A percentile compares a stretch with the other conserved stretches of the same genome.
These are phyloP conservation scores for Manis javanica DNA, from an alignment of 2,797 vertebrate species.

Conservation along the genomic window DNA sequence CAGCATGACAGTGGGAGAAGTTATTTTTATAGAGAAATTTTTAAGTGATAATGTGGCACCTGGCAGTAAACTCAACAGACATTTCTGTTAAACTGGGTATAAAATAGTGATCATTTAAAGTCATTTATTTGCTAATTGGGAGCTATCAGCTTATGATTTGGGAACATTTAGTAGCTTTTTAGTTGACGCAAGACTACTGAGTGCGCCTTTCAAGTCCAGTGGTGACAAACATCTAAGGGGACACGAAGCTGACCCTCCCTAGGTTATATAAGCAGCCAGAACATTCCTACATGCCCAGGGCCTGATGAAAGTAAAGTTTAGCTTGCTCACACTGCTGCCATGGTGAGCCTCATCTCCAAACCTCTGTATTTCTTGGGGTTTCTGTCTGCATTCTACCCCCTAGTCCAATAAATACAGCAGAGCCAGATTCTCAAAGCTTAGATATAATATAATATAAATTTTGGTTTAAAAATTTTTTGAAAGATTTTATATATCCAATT, in stretches of 20 bases:
- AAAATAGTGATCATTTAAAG: background rate
- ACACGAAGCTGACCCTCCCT: background rate
- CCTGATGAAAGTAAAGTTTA: background rate
- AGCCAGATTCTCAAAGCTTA: background rate
- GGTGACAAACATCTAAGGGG: background rate
- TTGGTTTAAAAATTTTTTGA: background rate
- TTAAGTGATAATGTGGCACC: slow-evolving; percentile 35
- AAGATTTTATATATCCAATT: background rate
- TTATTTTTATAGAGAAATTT: slow-evolving; percentile 53
- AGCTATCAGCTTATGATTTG: background rate
- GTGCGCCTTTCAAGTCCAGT: background rate
- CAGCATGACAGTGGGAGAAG: background rate
- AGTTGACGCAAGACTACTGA: background rate
- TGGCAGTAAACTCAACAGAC: slow-evolving; percentile 32
- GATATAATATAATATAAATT: background rate
- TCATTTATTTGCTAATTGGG: background rate
- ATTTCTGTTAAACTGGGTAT: background rate
- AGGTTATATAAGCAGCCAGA: background rate
- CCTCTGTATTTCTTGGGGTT: background rate
- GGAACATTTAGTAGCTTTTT: background rate
- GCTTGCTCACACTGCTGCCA: no score
- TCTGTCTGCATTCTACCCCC: background rate
- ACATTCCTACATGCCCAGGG: no score
- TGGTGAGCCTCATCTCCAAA: background rate
- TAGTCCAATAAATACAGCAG: background rate